These are phyloP conservation scores for Ochropacha duplaris DNA, from an alignment of 2,888 invertebrate genomes.

Conservation along the genomic window DNA sequence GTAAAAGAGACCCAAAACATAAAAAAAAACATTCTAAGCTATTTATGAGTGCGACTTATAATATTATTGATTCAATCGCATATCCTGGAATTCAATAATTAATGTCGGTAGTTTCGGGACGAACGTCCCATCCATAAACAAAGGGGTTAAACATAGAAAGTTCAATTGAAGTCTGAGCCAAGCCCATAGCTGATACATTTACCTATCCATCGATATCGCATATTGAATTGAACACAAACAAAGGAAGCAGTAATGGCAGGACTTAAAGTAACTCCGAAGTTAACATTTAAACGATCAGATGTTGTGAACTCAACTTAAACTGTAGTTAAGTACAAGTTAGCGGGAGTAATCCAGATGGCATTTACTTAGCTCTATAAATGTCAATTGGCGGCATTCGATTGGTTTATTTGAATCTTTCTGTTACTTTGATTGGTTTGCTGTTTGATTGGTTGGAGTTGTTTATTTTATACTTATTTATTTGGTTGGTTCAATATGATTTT, in stretches of 20 bases:
- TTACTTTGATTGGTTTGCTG: neutral
- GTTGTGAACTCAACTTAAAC: slow-evolving; percentile 18
- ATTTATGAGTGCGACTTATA: too few species aligned
- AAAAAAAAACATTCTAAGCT: too few species aligned
- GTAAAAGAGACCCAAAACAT: too few species aligned
- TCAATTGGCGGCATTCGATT: neutral
- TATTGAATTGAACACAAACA: slow-evolving; percentile 7
- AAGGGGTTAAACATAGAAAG: too few species aligned
- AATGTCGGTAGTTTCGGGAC: too few species aligned
- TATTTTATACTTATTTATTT: neutral
- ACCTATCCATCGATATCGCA: neutral
- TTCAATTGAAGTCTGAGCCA: too few species aligned
- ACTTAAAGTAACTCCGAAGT: slow-evolving; percentile 3
- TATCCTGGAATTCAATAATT: too few species aligned
- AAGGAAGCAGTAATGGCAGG: neutral
- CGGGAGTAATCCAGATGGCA: slow-evolving; percentile 17
- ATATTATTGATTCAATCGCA: too few species aligned
- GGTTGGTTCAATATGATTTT: neutral
- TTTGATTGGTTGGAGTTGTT: neutral
- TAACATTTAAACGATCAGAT: slow-evolving; percentile 4
- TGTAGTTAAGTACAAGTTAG: slow-evolving; percentile 24
- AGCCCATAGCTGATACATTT: neutral
- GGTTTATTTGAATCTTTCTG: neutral
- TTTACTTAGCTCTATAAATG: neutral
- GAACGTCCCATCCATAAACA: too few species aligned